Conservation (phyloP, 2,888 invertebrate genomes). For the Tryphoninae sp. region DNA sequence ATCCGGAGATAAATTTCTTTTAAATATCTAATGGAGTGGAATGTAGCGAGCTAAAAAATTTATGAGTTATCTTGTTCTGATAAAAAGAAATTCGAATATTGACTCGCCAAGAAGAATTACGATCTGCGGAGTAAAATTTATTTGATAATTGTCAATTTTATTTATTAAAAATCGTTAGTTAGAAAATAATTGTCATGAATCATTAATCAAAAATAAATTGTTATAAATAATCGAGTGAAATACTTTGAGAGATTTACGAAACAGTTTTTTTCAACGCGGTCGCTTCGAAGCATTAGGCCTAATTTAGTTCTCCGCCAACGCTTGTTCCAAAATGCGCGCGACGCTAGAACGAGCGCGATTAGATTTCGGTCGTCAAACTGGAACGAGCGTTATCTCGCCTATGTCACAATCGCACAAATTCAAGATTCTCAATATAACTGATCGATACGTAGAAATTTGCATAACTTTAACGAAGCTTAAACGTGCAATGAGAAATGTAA, state of each 20-base stretch:
- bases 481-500: slow-evolving; percentile 8
- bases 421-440: background rate
- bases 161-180: too few relatives aligned
- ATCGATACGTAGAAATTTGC: background rate
- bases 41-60: too few relatives aligned
- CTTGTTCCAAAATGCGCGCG: background rate
- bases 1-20: background rate
- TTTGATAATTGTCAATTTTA: too few relatives aligned
- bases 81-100: too few relatives aligned
- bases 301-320: slow-evolving; percentile 21
- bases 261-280: background rate
- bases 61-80: too few relatives aligned
- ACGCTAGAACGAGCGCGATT: background rate
- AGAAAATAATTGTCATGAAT: too few relatives aligned
- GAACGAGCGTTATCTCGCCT: background rate
- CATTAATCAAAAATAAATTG: background rate
- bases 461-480: background rate
- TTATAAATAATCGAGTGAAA: background rate
- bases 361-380: background rate
- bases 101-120: too few relatives aligned
- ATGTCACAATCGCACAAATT: background rate
- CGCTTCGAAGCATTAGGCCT: slow-evolving; percentile 40
- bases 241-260: background rate
- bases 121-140: too few relatives aligned
- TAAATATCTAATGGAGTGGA: too few relatives aligned